Percentiles rank a stretch among this genome's conserved stretches.
These are phyloP conservation scores for Machimus atricapillus DNA, from an alignment of 2,888 invertebrate genomes.

Conservation along the genomic window DNA sequence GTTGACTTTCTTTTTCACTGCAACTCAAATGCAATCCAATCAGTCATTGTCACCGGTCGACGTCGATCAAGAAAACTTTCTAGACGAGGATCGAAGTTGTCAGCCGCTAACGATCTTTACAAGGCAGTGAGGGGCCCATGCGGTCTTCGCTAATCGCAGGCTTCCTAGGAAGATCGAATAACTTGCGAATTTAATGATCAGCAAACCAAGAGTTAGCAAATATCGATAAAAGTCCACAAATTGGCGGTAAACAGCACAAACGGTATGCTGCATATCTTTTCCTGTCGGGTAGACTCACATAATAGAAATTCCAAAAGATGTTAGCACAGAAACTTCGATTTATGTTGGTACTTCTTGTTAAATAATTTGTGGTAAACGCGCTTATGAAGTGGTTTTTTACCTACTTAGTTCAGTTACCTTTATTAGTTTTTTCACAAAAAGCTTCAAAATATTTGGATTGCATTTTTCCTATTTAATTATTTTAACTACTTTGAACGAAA, in stretches of 20 bases:
- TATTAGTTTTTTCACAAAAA: too few species aligned
- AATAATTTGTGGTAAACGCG: not conserved
- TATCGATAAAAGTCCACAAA: not conserved
- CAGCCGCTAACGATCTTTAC: not conserved
- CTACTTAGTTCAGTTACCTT: too few species aligned
- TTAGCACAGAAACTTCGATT: not conserved
- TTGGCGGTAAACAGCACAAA: not conserved
- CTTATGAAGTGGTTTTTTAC: not conserved
- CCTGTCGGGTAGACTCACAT: not conserved
- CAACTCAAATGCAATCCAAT: not conserved
- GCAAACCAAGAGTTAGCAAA: not conserved
- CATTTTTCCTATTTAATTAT: too few species aligned
- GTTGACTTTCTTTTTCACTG: constrained; percentile 12
- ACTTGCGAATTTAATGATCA: not conserved
- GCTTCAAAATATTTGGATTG: too few species aligned
- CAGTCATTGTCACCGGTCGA: not conserved
- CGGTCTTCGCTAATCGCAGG: not conserved
- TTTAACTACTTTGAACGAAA: too few species aligned
- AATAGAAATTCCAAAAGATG: not conserved
- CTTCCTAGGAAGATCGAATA: not conserved
- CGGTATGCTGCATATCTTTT: not conserved
- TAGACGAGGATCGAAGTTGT: not conserved
- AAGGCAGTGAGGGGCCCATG: not conserved
- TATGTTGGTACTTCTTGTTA: not conserved
- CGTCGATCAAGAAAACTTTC: not conserved